A percentile compares a stretch with the other conserved stretches of the same genome.
phyloP scores from a whole-genome alignment of 1,140 invertebrate genomes.

The Hirudo medicinalis region DNA sequence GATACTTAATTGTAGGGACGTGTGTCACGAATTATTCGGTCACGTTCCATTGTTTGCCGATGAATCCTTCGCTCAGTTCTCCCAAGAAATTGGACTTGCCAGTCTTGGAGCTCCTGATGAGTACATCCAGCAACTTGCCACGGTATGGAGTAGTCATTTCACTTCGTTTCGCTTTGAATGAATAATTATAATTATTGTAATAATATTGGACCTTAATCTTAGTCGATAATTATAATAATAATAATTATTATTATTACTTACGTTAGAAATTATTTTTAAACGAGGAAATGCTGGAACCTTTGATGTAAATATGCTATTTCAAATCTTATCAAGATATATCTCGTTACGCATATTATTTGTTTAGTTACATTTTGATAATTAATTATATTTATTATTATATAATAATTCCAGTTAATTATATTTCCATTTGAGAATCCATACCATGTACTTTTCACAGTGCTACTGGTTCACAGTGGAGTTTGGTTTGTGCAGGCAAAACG shows the following conservation, averaged over 20 bases:
- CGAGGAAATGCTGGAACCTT: background rate
- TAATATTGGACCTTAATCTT: no score
- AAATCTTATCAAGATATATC: background rate
- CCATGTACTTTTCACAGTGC: conserved; percentile 56
- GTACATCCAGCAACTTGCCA: conserved; percentile 95
- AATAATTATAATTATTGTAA: background rate
- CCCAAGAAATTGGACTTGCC: conserved; percentile 49
- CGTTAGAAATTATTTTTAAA: background rate
- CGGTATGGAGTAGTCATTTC: conserved; percentile 59
- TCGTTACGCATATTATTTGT: background rate
- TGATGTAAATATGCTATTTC: background rate
- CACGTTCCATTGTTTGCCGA: conserved; percentile 48
- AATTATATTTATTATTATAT: no score
- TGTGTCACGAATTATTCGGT: conserved; percentile 48
- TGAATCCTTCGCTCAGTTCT: conserved; percentile 47
- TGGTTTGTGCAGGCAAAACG: conserved; percentile 78
- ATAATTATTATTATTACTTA: no score
- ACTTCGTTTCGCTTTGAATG: background rate
- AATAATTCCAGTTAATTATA: no score
- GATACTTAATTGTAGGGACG: conserved; percentile 38
- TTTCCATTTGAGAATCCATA: no score
- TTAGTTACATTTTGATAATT: background rate
- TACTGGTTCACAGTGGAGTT: conserved; percentile 99
- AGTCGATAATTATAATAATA: no score
- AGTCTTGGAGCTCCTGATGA: conserved; percentile 89